Conservation (phyloP, 2,888 invertebrate species). For the Scaptomyza parva region DNA sequence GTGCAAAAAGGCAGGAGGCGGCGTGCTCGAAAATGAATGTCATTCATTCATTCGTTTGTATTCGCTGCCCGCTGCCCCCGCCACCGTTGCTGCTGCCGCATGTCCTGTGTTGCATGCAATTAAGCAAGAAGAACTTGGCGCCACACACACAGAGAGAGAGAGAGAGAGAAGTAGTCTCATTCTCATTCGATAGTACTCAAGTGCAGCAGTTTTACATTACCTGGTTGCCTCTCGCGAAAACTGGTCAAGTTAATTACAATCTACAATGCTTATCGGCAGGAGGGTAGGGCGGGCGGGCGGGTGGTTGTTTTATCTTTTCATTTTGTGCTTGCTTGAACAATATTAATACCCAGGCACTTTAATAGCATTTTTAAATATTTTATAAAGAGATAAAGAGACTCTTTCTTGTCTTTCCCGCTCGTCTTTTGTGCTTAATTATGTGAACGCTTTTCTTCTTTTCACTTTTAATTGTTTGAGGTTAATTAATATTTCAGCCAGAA, state of each 20-base stretch:
- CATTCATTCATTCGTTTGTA: constrained; percentile 52
- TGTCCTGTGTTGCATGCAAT: constrained; percentile 67
- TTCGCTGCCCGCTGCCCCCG: too few species aligned
- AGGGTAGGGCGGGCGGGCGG: too few species aligned
- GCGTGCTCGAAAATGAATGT: constrained; percentile 69
- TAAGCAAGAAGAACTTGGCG: constrained; percentile 43
- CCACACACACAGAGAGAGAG: too few species aligned
- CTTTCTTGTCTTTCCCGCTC: too few species aligned
- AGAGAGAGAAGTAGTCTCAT: background rate
- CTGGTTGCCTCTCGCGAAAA: constrained; percentile 25
- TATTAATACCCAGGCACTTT: constrained; percentile 47
- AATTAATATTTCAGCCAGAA: constrained; percentile 76
- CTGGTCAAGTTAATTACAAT: constrained; percentile 78
- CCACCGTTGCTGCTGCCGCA: constrained; percentile 13
- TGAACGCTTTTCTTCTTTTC: constrained; percentile 47
- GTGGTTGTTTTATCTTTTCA: constrained; percentile 19
- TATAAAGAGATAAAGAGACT: constrained; percentile 15
- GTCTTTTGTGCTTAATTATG: constrained; percentile 53
- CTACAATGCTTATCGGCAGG: constrained; percentile 80
- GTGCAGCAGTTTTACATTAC: constrained; percentile 22
- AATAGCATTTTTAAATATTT: constrained; percentile 59
- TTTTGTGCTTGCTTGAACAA: constrained; percentile 14
- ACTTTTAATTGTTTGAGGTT: constrained; percentile 74
- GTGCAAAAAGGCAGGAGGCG: constrained; percentile 56
- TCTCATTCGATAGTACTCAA: constrained; percentile 9